Conservation (phyloP, 2,888 invertebrate species). For the Tanypteryx hageni region DNA sequence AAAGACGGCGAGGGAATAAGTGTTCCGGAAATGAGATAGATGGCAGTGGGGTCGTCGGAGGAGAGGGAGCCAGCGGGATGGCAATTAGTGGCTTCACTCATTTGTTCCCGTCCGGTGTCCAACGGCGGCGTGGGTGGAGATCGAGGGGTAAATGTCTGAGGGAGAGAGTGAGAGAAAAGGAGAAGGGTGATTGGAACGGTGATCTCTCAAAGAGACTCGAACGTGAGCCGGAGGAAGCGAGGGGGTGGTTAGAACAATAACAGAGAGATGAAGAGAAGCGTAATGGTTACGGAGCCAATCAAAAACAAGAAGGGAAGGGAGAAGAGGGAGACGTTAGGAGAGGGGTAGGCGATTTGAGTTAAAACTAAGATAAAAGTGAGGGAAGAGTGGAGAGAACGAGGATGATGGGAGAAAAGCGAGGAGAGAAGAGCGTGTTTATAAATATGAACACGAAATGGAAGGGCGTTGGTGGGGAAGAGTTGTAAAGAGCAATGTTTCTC, state of each 20-base stretch:
- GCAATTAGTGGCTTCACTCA: conserved; percentile 59
- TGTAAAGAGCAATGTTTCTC: too few species aligned
- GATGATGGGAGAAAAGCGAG: not conserved
- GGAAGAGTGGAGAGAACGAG: too few species aligned
- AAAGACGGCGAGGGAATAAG: conserved; percentile 22
- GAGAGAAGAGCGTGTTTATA: not conserved
- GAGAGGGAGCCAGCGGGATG: conserved; percentile 40
- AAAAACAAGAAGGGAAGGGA: conserved; percentile 29
- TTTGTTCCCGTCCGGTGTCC: conserved; percentile 59
- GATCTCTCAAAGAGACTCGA: not conserved
- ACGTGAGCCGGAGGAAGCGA: not conserved
- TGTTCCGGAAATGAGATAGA: conserved; percentile 14
- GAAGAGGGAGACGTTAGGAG: not conserved
- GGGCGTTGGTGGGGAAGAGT: too few species aligned
- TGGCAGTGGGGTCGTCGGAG: not conserved
- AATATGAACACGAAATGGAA: too few species aligned
- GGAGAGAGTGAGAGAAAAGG: not conserved
- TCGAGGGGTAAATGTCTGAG: not conserved
- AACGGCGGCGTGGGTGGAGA: conserved; percentile 1
- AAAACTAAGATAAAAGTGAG: not conserved
- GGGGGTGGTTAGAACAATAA: conserved; percentile 45
- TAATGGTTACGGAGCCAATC: conserved; percentile 42
- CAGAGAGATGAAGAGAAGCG: conserved; percentile 38
- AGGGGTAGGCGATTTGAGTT: not conserved
- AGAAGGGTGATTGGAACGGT: not conserved